Conservation (phyloP, 2,113 vertebrate species). For the Hoplias malabaricus region DNA sequence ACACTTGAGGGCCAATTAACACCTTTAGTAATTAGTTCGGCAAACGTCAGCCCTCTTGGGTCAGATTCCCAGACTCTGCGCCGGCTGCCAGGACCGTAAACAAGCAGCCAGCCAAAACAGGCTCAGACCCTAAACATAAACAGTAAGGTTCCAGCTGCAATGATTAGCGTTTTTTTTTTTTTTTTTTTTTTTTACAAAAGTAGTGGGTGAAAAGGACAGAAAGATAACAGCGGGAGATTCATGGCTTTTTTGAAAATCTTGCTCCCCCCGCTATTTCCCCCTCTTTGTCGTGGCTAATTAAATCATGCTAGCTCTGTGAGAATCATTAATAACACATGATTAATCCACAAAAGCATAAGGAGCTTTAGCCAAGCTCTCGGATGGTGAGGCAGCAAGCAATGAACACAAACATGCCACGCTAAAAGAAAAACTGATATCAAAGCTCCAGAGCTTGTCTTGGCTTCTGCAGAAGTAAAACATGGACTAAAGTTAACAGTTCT, state of each 20-base stretch:
- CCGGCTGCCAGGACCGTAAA: conserved; percentile 20
- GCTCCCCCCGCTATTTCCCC: not conserved
- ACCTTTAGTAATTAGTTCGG: conserved; percentile 17
- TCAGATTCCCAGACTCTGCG: conserved; percentile 27
- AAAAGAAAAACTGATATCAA: not conserved
- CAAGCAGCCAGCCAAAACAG: conserved; percentile 17
- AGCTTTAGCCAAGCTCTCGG: not conserved
- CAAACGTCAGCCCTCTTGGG: not conserved
- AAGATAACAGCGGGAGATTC: not conserved
- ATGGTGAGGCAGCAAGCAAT: conserved; percentile 2
- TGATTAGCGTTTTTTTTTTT: conserved; percentile 9
- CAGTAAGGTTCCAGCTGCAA: conserved; percentile 9
- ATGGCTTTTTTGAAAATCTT: not conserved
- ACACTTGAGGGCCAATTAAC: conserved; percentile 27
- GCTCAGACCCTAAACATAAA: conserved; percentile 18
- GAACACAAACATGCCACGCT: not conserved
- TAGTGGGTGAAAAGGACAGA: not conserved
- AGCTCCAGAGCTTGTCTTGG: not conserved
- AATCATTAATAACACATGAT: conserved; percentile 25
- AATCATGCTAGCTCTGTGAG: conserved; percentile 3
- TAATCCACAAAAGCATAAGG: not conserved
- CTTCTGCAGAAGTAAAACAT: conserved; percentile 16
- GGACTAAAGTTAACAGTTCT: not conserved
- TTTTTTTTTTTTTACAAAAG: not conserved
- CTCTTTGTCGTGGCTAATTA: not conserved